Evolutionary conservation across 2,113 vertebrate genomes (phyloP).

Genomic region (Prietella phreatophila): DNA sequence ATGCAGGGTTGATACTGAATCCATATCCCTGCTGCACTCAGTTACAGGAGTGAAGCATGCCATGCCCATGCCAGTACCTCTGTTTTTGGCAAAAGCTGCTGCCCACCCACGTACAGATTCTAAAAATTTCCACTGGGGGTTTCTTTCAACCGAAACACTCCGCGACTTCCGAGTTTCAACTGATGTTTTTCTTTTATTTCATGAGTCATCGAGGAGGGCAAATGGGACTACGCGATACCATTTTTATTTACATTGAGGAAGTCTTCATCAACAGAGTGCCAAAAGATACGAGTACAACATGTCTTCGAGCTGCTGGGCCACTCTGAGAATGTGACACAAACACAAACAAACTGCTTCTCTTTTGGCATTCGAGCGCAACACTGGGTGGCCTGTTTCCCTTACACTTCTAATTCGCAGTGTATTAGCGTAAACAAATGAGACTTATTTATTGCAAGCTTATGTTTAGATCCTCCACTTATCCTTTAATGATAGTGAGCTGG

Average conservation of each 20-base stretch:
- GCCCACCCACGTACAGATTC: constrained; percentile 59
- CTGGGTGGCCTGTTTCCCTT: constrained; percentile 44
- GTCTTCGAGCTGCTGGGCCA: constrained; percentile 23
- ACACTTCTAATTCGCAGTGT: constrained; percentile 47
- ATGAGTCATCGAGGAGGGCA: background rate
- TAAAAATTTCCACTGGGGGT: constrained; percentile 49
- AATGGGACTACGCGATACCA: background rate
- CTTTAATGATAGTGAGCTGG: constrained; percentile 45
- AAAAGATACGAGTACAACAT: constrained; percentile 38
- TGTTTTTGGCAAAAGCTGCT: constrained; percentile 41
- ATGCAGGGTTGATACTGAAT: constrained; percentile 30
- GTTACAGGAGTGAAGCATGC: constrained; percentile 54
- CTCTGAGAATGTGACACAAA: constrained; percentile 52
- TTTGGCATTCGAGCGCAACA: constrained; percentile 26
- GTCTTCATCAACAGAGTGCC: constrained; percentile 49
- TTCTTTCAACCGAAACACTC: constrained; percentile 7
- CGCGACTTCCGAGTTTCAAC: constrained; percentile 10
- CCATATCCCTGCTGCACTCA: constrained; percentile 58
- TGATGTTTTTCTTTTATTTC: background rate
- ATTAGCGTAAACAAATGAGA: constrained; percentile 43
- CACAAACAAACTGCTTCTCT: constrained; percentile 52
- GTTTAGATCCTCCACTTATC: constrained; percentile 52
- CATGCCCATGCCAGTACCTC: constrained; percentile 56
- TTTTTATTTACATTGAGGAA: constrained; percentile 8
- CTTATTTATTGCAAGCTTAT: constrained; percentile 44